Conservation (phyloP, 1,140 invertebrate genomes). For the Pollicipes pollicipes region DNA sequence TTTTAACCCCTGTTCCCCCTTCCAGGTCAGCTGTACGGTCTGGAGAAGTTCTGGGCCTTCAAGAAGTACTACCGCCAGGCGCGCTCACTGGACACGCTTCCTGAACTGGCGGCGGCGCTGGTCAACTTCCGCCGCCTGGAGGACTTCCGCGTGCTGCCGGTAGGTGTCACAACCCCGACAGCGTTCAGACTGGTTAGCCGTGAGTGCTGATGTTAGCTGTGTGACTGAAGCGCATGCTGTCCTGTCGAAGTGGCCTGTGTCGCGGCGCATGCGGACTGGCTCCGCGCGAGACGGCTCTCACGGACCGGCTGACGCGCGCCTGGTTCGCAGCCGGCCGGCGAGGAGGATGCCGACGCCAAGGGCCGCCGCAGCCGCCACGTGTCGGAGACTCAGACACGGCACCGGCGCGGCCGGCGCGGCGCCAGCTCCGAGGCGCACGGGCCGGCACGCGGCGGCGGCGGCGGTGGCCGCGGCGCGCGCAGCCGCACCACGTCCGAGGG, state of each 20-base stretch:
- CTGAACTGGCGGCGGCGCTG: not conserved
- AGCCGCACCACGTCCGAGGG: not conserved
- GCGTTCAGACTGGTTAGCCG: no score
- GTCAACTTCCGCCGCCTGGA: not conserved
- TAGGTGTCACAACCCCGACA: no score
- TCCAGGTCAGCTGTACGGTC: conserved; percentile 76
- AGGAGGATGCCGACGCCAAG: not conserved
- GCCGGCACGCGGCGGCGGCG: no score
- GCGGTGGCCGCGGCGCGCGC: no score
- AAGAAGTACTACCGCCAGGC: conserved; percentile 71
- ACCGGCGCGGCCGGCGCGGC: no score
- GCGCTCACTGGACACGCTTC: not conserved
- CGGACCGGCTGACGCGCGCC: no score
- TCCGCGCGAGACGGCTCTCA: no score
- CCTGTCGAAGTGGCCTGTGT: no score
- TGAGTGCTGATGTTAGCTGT: no score
- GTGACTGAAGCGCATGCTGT: no score
- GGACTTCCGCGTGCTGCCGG: conserved; percentile 5
- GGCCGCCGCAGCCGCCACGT: not conserved
- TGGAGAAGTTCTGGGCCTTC: conserved; percentile 99
- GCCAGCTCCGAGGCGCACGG: not conserved
- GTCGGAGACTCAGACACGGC: not conserved
- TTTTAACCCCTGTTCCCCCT: conserved; percentile 26
- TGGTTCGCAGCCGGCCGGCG: not conserved
- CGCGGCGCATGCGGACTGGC: no score